Conservation (phyloP, 1,140 invertebrate genomes). For the Anoplophora glabripennis region DNA sequence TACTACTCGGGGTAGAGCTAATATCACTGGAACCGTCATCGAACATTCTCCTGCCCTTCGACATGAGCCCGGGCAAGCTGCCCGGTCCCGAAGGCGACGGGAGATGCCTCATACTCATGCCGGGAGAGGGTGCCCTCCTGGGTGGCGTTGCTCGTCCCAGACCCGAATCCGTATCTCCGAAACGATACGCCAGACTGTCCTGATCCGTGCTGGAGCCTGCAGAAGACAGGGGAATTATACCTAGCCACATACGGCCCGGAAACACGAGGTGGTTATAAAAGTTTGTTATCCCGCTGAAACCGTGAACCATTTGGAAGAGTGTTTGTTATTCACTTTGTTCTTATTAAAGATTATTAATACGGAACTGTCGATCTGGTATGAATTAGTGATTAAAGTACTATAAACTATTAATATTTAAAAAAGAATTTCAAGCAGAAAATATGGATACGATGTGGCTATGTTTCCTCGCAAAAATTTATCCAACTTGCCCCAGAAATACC, state of each 20-base stretch:
- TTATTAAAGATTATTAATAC: too few relatives aligned
- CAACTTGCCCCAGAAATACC: too few relatives aligned
- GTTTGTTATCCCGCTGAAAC: neutral
- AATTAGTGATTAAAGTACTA: too few relatives aligned
- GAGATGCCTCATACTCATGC: conserved; percentile 63
- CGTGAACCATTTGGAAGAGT: too few relatives aligned
- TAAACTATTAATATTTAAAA: conserved; percentile 7
- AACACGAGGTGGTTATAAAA: neutral
- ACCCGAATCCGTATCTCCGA: conserved; percentile 73
- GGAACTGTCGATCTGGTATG: too few relatives aligned
- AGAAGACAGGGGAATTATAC: too few relatives aligned
- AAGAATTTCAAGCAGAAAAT: neutral
- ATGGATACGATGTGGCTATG: too few relatives aligned
- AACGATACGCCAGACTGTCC: conserved; percentile 53
- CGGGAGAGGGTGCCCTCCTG: conserved; percentile 74
- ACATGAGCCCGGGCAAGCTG: conserved; percentile 77
- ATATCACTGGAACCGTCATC: conserved; percentile 86
- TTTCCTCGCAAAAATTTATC: too few relatives aligned
- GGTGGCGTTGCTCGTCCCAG: conserved; percentile 77
- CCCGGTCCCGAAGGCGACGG: conserved; percentile 76
- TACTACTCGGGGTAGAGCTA: conserved; percentile 65
- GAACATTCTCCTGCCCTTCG: conserved; percentile 66
- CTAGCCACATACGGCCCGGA: neutral
- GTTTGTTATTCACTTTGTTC: too few relatives aligned
- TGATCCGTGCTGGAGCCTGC: conserved; percentile 55